Percentiles rank a stretch among this genome's conserved stretches.
phyloP scores from a whole-genome alignment of 2,113 vertebrate species.

The Lycocorax pyrrhopterus region DNA sequence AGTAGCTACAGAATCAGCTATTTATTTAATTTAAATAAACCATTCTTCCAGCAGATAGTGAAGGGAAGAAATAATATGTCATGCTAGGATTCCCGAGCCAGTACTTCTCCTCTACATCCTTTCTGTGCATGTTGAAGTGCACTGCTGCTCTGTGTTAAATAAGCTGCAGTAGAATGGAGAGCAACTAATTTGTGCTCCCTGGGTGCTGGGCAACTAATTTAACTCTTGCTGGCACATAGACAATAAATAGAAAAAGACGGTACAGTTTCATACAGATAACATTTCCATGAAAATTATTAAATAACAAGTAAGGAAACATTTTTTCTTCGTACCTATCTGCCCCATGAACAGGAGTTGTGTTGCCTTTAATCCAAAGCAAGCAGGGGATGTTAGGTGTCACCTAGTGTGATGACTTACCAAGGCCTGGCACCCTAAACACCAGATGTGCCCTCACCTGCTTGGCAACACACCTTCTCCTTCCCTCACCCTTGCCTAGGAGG shows the following conservation, averaged over 20 bases:
- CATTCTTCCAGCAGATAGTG: not conserved
- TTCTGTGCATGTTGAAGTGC: not conserved
- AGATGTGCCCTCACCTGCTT: not conserved
- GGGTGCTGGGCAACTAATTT: not conserved
- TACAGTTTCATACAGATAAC: not conserved
- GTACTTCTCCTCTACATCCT: not conserved
- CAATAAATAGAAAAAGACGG: not conserved
- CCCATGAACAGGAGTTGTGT: not conserved
- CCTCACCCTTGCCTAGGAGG: not conserved
- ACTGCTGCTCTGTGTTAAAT: constrained; percentile 10
- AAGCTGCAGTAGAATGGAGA: not conserved
- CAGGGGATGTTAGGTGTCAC: not conserved
- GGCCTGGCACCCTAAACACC: not conserved
- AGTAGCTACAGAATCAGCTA: not conserved
- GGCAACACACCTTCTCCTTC: not conserved
- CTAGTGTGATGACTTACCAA: accelerated
- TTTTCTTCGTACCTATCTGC: not conserved
- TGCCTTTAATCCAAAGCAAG: not conserved
- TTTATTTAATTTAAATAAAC: constrained; percentile 40
- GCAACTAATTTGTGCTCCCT: not conserved
- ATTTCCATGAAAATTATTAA: not conserved
- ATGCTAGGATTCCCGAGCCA: not conserved
- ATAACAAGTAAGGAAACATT: not conserved
- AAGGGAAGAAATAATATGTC: not conserved
- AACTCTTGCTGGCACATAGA: not conserved